phyloP scores from a whole-genome alignment of 2,888 invertebrate genomes.

The Amphimallon solstitiale region DNA sequence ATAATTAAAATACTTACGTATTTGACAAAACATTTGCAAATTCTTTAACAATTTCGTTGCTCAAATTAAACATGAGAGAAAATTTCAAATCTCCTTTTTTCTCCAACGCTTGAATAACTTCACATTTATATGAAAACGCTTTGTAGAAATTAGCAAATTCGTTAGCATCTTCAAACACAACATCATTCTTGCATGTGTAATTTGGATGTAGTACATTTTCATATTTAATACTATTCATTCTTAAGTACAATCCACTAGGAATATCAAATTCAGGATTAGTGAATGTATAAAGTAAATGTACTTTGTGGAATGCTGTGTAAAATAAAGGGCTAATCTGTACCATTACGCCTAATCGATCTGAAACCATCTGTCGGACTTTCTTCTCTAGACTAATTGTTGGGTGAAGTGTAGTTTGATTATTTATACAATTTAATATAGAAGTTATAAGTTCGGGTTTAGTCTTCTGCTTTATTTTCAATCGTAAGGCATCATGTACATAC shows the following conservation, averaged over 20 bases:
- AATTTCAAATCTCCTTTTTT: slow-evolving; percentile 32
- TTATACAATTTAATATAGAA: slow-evolving; percentile 33
- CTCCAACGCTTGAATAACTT: slow-evolving; percentile 34
- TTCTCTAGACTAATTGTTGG: slow-evolving; percentile 49
- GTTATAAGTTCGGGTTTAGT: slow-evolving; percentile 18
- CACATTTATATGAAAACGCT: slow-evolving; percentile 39
- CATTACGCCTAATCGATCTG: slow-evolving; percentile 51
- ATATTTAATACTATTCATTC: slow-evolving; percentile 45
- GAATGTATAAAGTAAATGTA: slow-evolving; percentile 53
- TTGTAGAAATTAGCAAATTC: slow-evolving; percentile 48
- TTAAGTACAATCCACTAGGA: slow-evolving; percentile 48
- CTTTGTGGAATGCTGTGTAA: slow-evolving; percentile 48
- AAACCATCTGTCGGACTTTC: slow-evolving; percentile 49
- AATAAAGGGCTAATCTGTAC: slow-evolving; percentile 50
- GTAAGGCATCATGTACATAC: slow-evolving; percentile 43
- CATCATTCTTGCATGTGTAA: slow-evolving; percentile 45
- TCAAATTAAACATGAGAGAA: slow-evolving; percentile 24
- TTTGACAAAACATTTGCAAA: slow-evolving; percentile 26
- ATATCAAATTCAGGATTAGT: slow-evolving; percentile 49
- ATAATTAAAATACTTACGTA: slow-evolving; percentile 25
- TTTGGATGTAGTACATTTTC: slow-evolving; percentile 50
- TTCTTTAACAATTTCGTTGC: slow-evolving; percentile 35
- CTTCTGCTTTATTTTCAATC: slow-evolving; percentile 38
- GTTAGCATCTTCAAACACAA: slow-evolving; percentile 50
- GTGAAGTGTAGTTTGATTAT: slow-evolving; percentile 51